These are phyloP conservation scores for Octodon degus DNA, from an alignment of 2,113 vertebrate species.

Conservation along the genomic window DNA sequence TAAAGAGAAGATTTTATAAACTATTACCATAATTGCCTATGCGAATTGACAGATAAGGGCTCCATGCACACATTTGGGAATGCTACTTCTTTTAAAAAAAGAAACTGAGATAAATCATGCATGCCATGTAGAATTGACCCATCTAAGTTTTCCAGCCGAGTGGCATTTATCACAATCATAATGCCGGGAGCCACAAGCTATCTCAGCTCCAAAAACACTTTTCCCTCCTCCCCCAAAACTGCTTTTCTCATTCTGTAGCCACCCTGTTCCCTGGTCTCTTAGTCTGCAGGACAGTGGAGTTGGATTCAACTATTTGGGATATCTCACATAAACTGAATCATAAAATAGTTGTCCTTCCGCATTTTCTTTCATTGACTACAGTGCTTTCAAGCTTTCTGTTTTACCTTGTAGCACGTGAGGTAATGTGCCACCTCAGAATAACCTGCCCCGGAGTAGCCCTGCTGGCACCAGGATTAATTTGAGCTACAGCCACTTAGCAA, in stretches of 20 bases:
- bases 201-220: neutral
- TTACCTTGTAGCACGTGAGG: neutral
- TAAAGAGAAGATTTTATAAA: neutral
- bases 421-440: neutral
- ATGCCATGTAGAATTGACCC: neutral
- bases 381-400: neutral
- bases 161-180: neutral
- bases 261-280: neutral
- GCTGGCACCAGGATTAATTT: neutral
- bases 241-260: fast-evolving
- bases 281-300: neutral
- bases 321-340: neutral
- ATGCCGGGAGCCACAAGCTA: neutral
- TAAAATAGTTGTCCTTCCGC: neutral
- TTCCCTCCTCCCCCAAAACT: neutral
- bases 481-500: neutral
- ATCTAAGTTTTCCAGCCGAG: neutral
- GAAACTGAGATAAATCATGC: neutral
- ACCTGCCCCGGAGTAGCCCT: too few relatives aligned
- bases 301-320: neutral
- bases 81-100: neutral
- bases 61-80: neutral
- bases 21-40: neutral
- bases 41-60: neutral
- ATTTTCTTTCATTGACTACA: neutral